These are phyloP conservation scores for Steinernema feltiae DNA, from an alignment of 1,140 invertebrate genomes.

Conservation along the genomic window DNA sequence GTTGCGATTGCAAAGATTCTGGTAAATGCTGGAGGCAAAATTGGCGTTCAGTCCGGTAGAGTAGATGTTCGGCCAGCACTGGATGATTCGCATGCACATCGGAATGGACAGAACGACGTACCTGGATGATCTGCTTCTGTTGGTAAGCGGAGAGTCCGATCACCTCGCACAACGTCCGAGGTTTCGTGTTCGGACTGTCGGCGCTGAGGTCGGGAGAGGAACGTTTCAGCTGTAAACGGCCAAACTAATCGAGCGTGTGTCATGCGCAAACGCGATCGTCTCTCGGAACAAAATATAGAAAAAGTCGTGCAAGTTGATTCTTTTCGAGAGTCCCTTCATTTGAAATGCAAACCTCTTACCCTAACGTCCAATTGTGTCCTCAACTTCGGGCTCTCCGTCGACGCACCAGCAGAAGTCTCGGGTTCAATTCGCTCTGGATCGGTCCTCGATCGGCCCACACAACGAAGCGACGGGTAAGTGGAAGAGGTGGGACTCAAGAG, in stretches of 20 bases:
- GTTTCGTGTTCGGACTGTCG: slow-evolving; percentile 11
- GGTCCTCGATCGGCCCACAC: slow-evolving; percentile 34
- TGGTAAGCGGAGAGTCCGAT: slow-evolving; percentile 44
- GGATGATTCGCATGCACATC: too few species aligned
- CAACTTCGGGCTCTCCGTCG: slow-evolving; percentile 5
- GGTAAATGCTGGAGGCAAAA: slow-evolving; percentile 40
- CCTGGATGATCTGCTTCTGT: slow-evolving; percentile 42
- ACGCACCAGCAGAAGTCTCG: neutral
- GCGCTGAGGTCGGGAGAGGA: slow-evolving; percentile 31
- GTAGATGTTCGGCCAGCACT: slow-evolving; percentile 51
- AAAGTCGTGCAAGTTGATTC: too few species aligned
- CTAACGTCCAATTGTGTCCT: neutral
- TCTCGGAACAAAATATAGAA: too few species aligned
- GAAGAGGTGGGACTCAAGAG: neutral
- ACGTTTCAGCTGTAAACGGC: slow-evolving; percentile 39
- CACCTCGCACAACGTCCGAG: slow-evolving; percentile 29
- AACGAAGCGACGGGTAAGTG: slow-evolving; percentile 20
- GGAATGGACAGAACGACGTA: too few species aligned
- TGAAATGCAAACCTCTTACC: neutral
- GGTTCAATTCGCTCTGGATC: slow-evolving; percentile 33
- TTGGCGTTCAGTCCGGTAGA: slow-evolving; percentile 40
- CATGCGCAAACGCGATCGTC: too few species aligned
- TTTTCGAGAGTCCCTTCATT: too few species aligned
- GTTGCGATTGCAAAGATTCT: slow-evolving; percentile 32
- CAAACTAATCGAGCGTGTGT: too few species aligned